phyloP scores from a whole-genome alignment of 2,888 invertebrate genomes.

The Oithona nana region DNA sequence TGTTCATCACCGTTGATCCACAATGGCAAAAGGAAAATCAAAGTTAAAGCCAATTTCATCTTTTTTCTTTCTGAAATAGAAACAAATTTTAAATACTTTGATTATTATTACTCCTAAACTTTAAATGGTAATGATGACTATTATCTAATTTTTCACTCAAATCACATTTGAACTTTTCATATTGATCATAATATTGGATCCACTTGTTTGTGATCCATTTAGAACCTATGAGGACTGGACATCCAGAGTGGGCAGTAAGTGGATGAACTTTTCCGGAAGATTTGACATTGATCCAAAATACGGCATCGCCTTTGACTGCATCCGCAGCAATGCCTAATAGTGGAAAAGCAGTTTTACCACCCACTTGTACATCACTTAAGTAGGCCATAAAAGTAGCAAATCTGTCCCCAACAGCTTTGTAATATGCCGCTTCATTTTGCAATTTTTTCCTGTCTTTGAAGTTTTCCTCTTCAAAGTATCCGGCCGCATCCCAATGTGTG shows the following conservation, averaged over 20 bases:
- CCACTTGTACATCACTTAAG: slow-evolving; percentile 64
- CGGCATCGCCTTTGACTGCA: slow-evolving; percentile 77
- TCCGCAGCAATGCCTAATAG: slow-evolving; percentile 62
- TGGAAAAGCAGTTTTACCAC: slow-evolving; percentile 94
- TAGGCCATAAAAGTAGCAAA: slow-evolving; percentile 20
- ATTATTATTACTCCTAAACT: too few relatives aligned
- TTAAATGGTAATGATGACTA: too few relatives aligned
- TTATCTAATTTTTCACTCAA: not conserved
- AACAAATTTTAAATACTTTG: too few relatives aligned
- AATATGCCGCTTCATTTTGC: not conserved
- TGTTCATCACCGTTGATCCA: too few relatives aligned
- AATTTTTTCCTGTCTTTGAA: not conserved
- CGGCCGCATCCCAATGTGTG: not conserved
- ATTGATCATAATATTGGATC: slow-evolving; percentile 19
- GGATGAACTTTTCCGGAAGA: slow-evolving; percentile 78
- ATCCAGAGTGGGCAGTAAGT: slow-evolving; percentile 82
- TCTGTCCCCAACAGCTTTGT: slow-evolving; percentile 17
- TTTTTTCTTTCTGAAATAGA: too few relatives aligned
- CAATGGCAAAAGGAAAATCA: too few relatives aligned
- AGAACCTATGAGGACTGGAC: slow-evolving; percentile 87
- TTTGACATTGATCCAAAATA: slow-evolving; percentile 86
- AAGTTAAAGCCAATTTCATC: too few relatives aligned
- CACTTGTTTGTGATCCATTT: slow-evolving; percentile 51
- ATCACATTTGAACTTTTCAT: not conserved
- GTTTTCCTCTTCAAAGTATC: not conserved